These are phyloP conservation scores for Oryzias celebensis DNA, from an alignment of 2,113 vertebrate species.

Conservation along the genomic window DNA sequence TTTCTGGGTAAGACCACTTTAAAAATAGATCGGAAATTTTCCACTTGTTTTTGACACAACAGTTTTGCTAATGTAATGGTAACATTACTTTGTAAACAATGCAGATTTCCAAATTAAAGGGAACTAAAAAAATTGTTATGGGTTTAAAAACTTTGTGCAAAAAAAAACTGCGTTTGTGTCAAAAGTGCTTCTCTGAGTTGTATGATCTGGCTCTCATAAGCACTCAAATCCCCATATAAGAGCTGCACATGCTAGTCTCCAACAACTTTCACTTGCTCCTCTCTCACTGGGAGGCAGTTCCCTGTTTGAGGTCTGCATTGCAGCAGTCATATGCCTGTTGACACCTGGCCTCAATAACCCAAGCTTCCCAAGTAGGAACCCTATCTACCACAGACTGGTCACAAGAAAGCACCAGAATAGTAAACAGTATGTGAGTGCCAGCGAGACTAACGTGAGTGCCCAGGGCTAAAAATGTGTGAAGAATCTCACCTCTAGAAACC, in stretches of 20 bases:
- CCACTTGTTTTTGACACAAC: too few relatives aligned
- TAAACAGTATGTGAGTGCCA: constrained; percentile 82
- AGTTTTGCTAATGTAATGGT: too few relatives aligned
- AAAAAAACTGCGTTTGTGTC: background rate
- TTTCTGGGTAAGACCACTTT: too few relatives aligned
- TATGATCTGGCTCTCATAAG: constrained; percentile 4
- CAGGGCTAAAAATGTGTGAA: constrained; percentile 78
- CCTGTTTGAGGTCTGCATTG: constrained; percentile 37
- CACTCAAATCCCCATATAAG: constrained; percentile 2
- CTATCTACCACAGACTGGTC: constrained; percentile 80
- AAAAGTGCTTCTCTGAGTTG: constrained; percentile 6
- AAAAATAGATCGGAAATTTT: too few relatives aligned
- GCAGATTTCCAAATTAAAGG: too few relatives aligned
- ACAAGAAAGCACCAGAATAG: constrained; percentile 81
- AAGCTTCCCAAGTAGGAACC: constrained; percentile 63
- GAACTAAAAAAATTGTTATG: too few relatives aligned
- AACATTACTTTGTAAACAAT: too few relatives aligned
- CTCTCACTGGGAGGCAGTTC: constrained; percentile 17
- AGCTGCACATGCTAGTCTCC: constrained; percentile 4
- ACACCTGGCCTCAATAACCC: constrained; percentile 51
- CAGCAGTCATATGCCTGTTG: constrained; percentile 61
- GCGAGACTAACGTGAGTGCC: constrained; percentile 70
- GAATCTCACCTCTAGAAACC: constrained; percentile 69
- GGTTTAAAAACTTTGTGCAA: too few relatives aligned
- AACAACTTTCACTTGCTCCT: constrained; percentile 30